A percentile compares a stretch with the other conserved stretches of the same genome.
Evolutionary conservation across 2,113 vertebrate species (phyloP).

Genomic region (Hepsetus odoe): DNA sequence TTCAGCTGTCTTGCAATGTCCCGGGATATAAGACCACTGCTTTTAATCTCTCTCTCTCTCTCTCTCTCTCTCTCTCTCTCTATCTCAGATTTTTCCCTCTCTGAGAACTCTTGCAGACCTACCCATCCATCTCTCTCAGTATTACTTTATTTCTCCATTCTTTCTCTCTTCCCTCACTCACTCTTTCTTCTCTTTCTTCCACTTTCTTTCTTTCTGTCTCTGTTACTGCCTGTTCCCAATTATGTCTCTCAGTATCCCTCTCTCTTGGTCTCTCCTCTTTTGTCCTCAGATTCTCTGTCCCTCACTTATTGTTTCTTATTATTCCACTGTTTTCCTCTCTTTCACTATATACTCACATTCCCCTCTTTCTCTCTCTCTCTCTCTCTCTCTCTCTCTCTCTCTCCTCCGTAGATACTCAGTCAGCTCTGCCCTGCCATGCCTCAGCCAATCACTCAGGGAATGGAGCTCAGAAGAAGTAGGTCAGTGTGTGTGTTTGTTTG

Average conservation of each 20-base stretch:
- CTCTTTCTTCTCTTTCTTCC: not conserved
- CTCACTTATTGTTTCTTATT: not conserved
- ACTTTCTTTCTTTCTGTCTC: not conserved
- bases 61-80: slow-evolving; percentile 20
- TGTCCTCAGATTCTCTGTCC: not conserved
- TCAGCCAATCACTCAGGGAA: slow-evolving; percentile 53
- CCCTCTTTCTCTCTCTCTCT: slow-evolving; percentile 7
- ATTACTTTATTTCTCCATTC: slow-evolving; percentile 11
- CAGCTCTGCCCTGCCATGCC: slow-evolving; percentile 35
- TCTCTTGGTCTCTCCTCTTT: not conserved
- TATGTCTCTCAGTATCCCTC: not conserved
- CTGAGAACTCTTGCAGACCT: not conserved
- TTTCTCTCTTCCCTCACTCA: slow-evolving; percentile 19
- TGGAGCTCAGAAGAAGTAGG: slow-evolving; percentile 52
- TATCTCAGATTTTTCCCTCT: not conserved
- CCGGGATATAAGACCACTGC: slow-evolving; percentile 42
- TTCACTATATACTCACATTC: too few relatives aligned
- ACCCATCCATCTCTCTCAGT: not conserved
- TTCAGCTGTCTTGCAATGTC: slow-evolving; percentile 40
- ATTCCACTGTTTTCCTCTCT: slow-evolving; percentile 33
- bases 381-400: slow-evolving; percentile 16
- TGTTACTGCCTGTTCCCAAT: not conserved
- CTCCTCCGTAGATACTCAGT: slow-evolving; percentile 58
- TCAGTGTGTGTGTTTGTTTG: slow-evolving; percentile 45
- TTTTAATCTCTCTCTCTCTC: slow-evolving; percentile 33